These are phyloP conservation scores for Galemys pyrenaicus DNA, from an alignment of 2,113 vertebrate species.

Conservation along the genomic window DNA sequence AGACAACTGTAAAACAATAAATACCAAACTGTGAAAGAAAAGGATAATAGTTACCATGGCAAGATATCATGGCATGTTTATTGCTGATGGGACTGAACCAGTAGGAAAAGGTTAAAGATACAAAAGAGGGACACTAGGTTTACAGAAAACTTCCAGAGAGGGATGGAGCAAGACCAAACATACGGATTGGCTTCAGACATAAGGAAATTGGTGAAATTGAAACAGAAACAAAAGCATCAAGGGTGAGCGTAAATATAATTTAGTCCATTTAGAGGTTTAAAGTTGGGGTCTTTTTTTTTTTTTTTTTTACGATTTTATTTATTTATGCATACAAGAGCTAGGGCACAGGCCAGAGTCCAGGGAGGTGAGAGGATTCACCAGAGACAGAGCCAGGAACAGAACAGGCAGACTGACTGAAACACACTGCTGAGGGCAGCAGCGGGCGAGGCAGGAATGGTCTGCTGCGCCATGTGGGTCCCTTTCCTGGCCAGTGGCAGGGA, in stretches of 20 bases:
- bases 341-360: too few relatives aligned
- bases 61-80: background rate
- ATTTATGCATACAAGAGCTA: too few relatives aligned
- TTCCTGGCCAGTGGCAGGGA: too few relatives aligned
- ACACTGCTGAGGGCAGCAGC: too few relatives aligned
- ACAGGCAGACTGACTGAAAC: too few relatives aligned
- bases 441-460: too few relatives aligned
- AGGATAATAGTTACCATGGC: background rate
- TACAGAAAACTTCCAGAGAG: background rate
- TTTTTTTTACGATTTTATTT: too few relatives aligned
- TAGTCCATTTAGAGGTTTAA: background rate
- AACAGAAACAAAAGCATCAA: constrained; percentile 32
- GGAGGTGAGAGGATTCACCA: too few relatives aligned
- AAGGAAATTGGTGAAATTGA: background rate
- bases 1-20: constrained; percentile 39
- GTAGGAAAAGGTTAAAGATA: constrained; percentile 12
- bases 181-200: background rate
- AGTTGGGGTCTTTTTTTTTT: background rate
- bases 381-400: too few relatives aligned
- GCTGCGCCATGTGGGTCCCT: too few relatives aligned
- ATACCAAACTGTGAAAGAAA: background rate
- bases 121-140: background rate
- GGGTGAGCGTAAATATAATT: background rate
- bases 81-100: background rate
- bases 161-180: background rate